These are phyloP conservation scores for Microctonus hyperodae DNA, from an alignment of 2,888 invertebrate genomes.

Conservation along the genomic window DNA sequence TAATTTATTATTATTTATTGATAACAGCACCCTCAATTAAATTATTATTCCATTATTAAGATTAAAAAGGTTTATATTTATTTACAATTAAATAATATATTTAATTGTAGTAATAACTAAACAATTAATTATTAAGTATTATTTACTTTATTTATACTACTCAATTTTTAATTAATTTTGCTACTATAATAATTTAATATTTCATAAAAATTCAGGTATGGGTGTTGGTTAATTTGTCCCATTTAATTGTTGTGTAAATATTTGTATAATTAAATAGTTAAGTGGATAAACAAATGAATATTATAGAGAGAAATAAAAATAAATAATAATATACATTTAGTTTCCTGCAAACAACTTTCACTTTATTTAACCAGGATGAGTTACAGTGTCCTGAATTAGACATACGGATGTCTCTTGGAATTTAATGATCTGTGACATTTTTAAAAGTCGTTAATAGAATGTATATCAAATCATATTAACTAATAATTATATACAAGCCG, in stretches of 20 bases:
- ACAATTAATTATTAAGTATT: no score
- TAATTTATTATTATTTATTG: no score
- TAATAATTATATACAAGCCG: neutral
- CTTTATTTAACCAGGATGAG: conserved; percentile 37
- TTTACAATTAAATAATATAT: no score
- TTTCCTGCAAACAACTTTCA: conserved; percentile 36
- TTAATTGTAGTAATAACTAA: neutral
- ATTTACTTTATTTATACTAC: neutral
- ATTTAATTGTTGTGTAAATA: no score
- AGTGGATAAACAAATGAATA: conserved; percentile 10
- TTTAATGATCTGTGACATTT: conserved; percentile 27
- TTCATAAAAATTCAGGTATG: neutral
- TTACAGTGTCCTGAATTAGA: conserved; percentile 36
- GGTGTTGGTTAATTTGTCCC: neutral
- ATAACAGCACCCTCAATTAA: no score
- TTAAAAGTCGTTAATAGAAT: conserved; percentile 12
- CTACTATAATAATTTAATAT: neutral
- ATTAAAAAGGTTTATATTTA: no score
- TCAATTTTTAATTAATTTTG: neutral
- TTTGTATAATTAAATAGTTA: neutral
- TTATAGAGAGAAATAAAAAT: conserved; percentile 3
- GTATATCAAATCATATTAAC: conserved; percentile 5
- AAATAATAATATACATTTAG: conserved; percentile 25
- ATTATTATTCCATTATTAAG: no score
- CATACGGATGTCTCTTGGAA: conserved; percentile 16